Evolutionary conservation across 2,797 vertebrate species (phyloP).

Genomic region (Phrynocephalus guinanensis): DNA sequence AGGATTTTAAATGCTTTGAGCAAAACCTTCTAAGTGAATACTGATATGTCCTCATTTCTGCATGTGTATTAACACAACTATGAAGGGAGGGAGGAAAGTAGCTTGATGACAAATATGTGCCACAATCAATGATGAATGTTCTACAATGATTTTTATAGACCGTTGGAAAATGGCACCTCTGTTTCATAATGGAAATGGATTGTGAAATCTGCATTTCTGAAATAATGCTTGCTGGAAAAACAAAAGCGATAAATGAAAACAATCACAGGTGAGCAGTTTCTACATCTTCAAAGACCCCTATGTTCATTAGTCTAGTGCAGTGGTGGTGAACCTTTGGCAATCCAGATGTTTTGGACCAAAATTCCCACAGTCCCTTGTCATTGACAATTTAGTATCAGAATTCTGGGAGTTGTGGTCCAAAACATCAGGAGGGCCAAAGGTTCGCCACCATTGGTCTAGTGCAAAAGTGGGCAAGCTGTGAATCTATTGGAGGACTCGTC

Average conservation of each 20-base stretch:
- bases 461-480: background rate
- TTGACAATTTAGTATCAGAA: too few relatives aligned
- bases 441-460: background rate
- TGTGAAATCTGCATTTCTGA: constrained; percentile 37
- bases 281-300: background rate
- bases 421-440: too few relatives aligned
- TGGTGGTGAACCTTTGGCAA: background rate
- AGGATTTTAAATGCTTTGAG: constrained; percentile 47
- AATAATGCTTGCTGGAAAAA: constrained; percentile 8
- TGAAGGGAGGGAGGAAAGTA: constrained; percentile 20
- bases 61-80: constrained; percentile 44
- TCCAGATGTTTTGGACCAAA: too few relatives aligned
- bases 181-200: constrained; percentile 32
- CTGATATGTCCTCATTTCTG: constrained; percentile 50
- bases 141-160: constrained; percentile 43
- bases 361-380: too few relatives aligned
- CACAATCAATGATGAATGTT: constrained; percentile 38
- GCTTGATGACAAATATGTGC: constrained; percentile 31
- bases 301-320: background rate
- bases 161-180: background rate
- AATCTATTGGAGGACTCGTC: too few relatives aligned
- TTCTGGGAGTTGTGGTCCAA: too few relatives aligned
- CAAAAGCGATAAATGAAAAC: background rate
- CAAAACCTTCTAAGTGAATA: constrained; percentile 42
- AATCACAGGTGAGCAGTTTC: background rate